These are phyloP conservation scores for Chelonus insularis DNA, from an alignment of 1,140 invertebrate species.

Conservation along the genomic window DNA sequence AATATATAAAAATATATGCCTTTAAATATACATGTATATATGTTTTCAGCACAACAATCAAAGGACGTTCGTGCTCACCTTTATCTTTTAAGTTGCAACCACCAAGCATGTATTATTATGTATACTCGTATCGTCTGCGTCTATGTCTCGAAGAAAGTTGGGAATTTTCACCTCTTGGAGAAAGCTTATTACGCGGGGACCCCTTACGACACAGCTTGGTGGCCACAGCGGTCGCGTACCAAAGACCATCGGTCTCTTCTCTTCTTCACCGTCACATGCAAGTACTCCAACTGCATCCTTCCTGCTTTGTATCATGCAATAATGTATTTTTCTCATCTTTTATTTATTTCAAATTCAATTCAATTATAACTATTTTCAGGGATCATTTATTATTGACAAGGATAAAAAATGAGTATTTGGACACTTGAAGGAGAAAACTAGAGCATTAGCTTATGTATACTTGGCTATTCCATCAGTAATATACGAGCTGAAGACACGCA, in stretches of 20 bases:
- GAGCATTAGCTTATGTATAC: neutral
- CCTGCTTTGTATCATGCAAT: too few relatives aligned
- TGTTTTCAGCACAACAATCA: too few relatives aligned
- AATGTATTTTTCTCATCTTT: too few relatives aligned
- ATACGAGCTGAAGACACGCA: neutral
- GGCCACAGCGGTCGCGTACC: slow-evolving; percentile 4
- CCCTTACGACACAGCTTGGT: slow-evolving; percentile 33
- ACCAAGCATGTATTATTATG: neutral
- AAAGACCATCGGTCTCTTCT: slow-evolving; percentile 7
- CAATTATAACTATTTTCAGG: too few relatives aligned
- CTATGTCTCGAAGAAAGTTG: slow-evolving; percentile 50
- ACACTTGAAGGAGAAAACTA: neutral
- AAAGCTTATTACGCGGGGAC: slow-evolving; percentile 51
- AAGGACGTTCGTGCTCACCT: neutral
- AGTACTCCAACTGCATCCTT: too few relatives aligned
- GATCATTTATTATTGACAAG: too few relatives aligned
- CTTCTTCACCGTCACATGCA: neutral
- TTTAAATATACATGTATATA: too few relatives aligned
- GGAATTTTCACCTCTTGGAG: slow-evolving; percentile 55
- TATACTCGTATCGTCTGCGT: slow-evolving; percentile 1
- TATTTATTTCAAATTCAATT: too few relatives aligned
- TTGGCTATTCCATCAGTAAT: neutral
- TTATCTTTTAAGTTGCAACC: neutral
- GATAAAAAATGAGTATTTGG: too few relatives aligned
- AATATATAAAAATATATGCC: too few relatives aligned